Base-by-base conservation (phyloP, 2,888 invertebrate genomes). In the Drosophila imparisetae region DNA sequence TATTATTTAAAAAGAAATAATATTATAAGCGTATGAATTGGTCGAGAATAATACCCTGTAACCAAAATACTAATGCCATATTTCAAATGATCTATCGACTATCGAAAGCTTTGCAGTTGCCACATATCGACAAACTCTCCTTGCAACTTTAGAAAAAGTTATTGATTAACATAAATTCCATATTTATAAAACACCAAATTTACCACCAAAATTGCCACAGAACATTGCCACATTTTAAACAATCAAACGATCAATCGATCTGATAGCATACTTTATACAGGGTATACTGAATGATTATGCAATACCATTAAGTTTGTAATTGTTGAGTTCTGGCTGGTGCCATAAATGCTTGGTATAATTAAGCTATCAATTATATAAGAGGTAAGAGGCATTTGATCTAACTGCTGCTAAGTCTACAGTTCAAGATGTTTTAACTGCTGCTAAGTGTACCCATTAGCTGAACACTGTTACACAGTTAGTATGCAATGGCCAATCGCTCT, bases 401-500 rank as follows among this genome's bases (percentile, higher is more conserved):
- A 80, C 69, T 74, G 71, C 85, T 75, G 85, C 58, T 87, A 82
- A 87, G 69, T 78, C 79, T 75, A 78, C 79, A 84, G 78, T 81
- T 81, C 53, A 75, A 79, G 61, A 73, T 65, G 72, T 38, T 54
- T 64, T 81, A 81, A 76, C 71, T 70, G 76, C 69, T 70, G 69
- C 65, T 71, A 78, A 78, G 45, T 78, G 81, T 68, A 76, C 38
- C 72, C 66, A 78, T 78, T 80, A 80, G 58, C 29, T 42, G n/a
- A 24, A 45, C 45, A 45, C 45, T 42, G 70, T 32, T 42, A 13
- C 45, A 68, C 70, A 53, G 76, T 71, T 68, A 68, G 38, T 50
- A 40, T 24, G 49, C 54, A 68, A 52, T 60, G 30, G 27, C 21
- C 49, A 32, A 66, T 30, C 32, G 69, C 48, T 72, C 59, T 58